Evolutionary conservation across 2,113 vertebrate species (phyloP), one percentile per base, ranked within the genome.

Genomic region (Syrrhaptes paradoxus): DNA sequence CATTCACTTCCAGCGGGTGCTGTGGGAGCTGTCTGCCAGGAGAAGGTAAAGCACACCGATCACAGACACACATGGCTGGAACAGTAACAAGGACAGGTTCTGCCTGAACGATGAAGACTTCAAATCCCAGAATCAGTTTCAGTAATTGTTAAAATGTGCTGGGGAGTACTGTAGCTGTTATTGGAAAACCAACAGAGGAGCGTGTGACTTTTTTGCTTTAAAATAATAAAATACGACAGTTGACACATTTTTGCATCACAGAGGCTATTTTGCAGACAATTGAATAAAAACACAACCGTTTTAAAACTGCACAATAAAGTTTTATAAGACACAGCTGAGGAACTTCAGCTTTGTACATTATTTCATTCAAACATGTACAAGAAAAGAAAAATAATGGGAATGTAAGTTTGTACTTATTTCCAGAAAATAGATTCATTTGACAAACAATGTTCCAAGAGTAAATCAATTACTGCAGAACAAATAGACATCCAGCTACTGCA

Each of bases 351-450:
- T 97, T 94, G 95, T 96, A 97, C 94, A 91, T 97, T 94, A 95
- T 93, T 96, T 95, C 95, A 97, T 95, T 97, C 96, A 97, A 98
- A 97, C 95, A 97, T 86, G 82, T 91, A 97, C 81, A 96, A 7
- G 68, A 79, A 89, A 54, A 97, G 94, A 87, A 97, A 97, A 97
- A 96, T 89, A 96, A 97, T 32, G 94, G 95, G 96, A 97, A 97
- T 90, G 82, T 87, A 97, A 94, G 96, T 97, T 96, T 96, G 94
- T 91, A 97, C 75, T 93, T 90, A 96, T 97, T 97, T 97, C 96
- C 94, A 97, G 97, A 94, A 97, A 95, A 95, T 74, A 94, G 90
- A 97, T 85, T 94, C 87, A 92, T 97, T 82, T 95, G 89, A 97
- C 93, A 96, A 96, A 96, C 32, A 90, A 36, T 16, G 29, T 88